Base-by-base conservation (phyloP, 2,888 invertebrate species). In the Melanchra persicariae region DNA sequence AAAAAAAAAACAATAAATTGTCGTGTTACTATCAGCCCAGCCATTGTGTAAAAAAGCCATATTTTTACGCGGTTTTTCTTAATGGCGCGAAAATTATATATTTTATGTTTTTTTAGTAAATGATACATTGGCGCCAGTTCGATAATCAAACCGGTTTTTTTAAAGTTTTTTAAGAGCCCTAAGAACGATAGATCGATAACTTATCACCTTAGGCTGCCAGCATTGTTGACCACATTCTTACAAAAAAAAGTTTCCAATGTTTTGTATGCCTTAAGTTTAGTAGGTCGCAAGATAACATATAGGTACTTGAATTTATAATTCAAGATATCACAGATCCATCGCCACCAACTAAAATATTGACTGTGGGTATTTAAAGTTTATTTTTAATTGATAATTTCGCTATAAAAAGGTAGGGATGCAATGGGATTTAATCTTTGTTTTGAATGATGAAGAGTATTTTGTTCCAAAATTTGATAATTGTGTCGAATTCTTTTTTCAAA, bases 101-200 rank as follows among this genome's bases (percentile, higher is more conserved):
- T 64, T 55, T 19, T 60, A 26, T 24, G 10, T 49, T 22, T 49
- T 51, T 59, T 72, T 51, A 51, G 47, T 40, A 65, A 43, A 65
- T 43, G 22, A 17, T 19, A 2, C 24, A 9, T 58, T 58, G 77
- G 80, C 75, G 80, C 67, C 67, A 74, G 37, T 66, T 65, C 43
- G 40, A 51, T 80, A 74, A 62, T 79, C 52, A 61, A 62, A 58
- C 49, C 7, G 26, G 49, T 79, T 67, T 7, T 58, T n/a, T 1
- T 61, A n/a, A 3, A 54, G 54, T 64, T 70, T 71, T 40, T 65
- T 15, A 19, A 24, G 1, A 51, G 30, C 19, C 49, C 51, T 72
- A 51, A n/a, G 0, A 47, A 37, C 30, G 19, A 43, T 60, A 37
- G 22, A 55, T 60, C n/a, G 55, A 73, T 66, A 77, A 79, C 52